Conservation (phyloP, 2,888 invertebrate genomes). For the Amphipoea oculea region DNA sequence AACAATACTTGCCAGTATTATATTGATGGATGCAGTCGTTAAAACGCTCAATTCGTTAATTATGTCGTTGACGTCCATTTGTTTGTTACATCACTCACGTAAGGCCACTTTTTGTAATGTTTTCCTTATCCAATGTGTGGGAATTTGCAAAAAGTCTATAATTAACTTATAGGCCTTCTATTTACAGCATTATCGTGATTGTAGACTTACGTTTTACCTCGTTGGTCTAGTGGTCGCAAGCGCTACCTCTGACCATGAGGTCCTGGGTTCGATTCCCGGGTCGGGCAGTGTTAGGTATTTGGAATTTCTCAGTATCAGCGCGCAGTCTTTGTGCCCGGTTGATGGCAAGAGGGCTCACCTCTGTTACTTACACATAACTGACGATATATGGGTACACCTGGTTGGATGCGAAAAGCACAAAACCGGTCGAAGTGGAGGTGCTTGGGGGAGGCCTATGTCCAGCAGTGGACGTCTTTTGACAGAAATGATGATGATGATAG, state of each 20-base stretch:
- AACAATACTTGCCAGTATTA: background rate
- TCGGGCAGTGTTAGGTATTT: background rate
- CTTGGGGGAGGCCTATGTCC: no score
- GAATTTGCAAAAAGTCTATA: background rate
- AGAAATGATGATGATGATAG: no score
- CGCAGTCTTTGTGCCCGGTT: background rate
- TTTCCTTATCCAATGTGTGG: slow-evolving; percentile 1
- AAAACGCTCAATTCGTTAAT: no score
- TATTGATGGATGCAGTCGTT: background rate
- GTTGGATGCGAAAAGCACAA: no score
- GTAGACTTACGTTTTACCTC: background rate
- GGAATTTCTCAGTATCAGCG: background rate
- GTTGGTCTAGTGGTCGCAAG: background rate
- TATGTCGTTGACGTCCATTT: background rate
- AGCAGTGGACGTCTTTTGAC: no score
- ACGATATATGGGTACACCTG: background rate
- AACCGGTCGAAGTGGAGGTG: no score
- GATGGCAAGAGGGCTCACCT: background rate
- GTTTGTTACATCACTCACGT: slow-evolving; percentile 14
- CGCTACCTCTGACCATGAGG: background rate
- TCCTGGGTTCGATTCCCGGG: background rate
- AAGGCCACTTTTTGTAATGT: background rate
- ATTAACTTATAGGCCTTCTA: slow-evolving; percentile 2
- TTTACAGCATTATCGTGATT: background rate
- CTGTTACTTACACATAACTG: no score